These are phyloP conservation scores for Aleadryas rufinucha DNA, from an alignment of 2,113 vertebrate genomes.

Conservation along the genomic window DNA sequence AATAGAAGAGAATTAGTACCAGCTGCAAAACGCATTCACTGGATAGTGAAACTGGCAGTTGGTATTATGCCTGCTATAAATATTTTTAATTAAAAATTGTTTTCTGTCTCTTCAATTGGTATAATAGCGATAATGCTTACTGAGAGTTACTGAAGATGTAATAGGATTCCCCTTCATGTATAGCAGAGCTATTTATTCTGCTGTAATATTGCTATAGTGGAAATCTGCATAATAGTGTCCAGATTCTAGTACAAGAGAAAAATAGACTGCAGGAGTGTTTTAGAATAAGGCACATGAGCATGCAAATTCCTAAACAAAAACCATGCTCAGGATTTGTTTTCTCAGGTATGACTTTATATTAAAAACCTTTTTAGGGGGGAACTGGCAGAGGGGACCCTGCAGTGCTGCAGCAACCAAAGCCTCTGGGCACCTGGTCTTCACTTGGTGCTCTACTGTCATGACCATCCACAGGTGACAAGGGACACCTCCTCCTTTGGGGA, in stretches of 20 bases:
- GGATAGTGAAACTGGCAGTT: slow-evolving; percentile 68
- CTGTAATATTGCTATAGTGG: neutral
- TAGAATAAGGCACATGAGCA: neutral
- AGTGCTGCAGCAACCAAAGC: neutral
- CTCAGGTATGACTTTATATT: neutral
- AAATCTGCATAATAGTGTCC: slow-evolving; percentile 29
- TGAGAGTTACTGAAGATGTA: slow-evolving; percentile 48
- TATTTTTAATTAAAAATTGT: slow-evolving; percentile 79
- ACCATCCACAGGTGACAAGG: fast-evolving
- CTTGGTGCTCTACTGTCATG: neutral
- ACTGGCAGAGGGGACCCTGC: neutral
- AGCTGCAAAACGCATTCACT: slow-evolving; percentile 72
- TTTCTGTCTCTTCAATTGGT: slow-evolving; percentile 69
- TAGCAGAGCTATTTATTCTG: slow-evolving; percentile 45
- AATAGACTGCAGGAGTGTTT: neutral
- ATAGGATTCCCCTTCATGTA: slow-evolving; percentile 46
- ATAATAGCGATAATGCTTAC: slow-evolving; percentile 53
- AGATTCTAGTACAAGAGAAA: neutral
- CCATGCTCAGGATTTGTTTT: neutral
- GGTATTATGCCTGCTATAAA: slow-evolving; percentile 72
- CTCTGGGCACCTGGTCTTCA: neutral
- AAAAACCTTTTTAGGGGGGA: neutral
- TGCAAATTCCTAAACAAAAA: neutral
- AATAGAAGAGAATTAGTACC: slow-evolving; percentile 69
- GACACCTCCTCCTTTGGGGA: neutral